Base-by-base conservation (phyloP, 1,140 invertebrate species). In the Trichoplusia ni region DNA sequence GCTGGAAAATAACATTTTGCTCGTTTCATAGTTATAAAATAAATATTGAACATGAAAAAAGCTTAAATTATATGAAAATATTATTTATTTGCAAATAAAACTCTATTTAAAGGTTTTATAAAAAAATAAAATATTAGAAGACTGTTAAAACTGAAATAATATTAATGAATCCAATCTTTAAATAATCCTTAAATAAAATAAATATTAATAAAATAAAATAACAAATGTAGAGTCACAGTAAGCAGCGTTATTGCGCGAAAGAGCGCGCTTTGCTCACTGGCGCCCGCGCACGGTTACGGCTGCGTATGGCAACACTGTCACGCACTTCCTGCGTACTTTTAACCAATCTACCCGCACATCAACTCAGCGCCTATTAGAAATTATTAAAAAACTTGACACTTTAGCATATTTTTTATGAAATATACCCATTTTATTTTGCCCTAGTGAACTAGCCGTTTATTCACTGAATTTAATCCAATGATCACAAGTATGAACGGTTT, bases 351-450 rank as follows among this genome's bases (percentile, higher is more conserved):
- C 74, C 79, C 75, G 64, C 75, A 75, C 77, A 76, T 77, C 68
- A 77, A 81, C 80, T 88, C 81, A 84, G 86, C 86, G 86, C 86
- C 85, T 88, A 88, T 82, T 67, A 40, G 79, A 58, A 67, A 75
- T 85, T 69, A 68, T 62, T 63, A 85, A 89, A 89, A 89, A 87
- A 82, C 73, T 79, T 60, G 54, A 86, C 80, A 73, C 71, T 82
- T 84, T 84, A 61, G 47, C 46, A 75, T 77, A 80, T 60, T 69
- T 81, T 79, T 65, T 19, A 37, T 63, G 66, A 56, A 73, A 79
- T 76, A 80, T 64, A 56, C 44, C 40, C 75, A 74, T 63, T 79
- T 81, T 67, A 68, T 74, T 70, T 56, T 66, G 68, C 72, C 77
- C 75, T 58, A 64, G 53, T 47, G 25, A 25, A n/a, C n/a, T n/a